These are phyloP conservation scores for Chaetodon trifascialis DNA, from an alignment of 2,113 vertebrate genomes.

Conservation along the genomic window DNA sequence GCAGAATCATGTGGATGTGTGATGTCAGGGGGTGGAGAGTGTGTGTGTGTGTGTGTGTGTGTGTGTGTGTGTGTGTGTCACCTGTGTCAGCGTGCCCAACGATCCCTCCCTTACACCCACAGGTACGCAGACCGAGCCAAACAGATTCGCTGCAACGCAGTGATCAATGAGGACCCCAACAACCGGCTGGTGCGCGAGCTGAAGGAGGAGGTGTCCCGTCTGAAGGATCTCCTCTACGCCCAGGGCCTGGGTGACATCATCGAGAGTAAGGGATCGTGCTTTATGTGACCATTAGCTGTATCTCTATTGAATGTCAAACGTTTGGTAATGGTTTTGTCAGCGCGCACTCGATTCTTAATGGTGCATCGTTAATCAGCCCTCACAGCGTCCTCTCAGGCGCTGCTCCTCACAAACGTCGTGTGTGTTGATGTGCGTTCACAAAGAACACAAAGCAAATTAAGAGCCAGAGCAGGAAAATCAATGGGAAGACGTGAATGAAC, in stretches of 20 bases:
- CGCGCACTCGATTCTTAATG: background rate
- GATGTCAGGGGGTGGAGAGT: background rate
- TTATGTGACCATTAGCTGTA: background rate
- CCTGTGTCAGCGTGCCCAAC: constrained; percentile 1
- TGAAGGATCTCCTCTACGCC: constrained; percentile 92
- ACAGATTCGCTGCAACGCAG: constrained; percentile 96
- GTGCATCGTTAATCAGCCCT: background rate
- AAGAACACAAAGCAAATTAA: background rate
- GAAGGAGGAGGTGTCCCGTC: constrained; percentile 95
- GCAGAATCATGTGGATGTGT: constrained; percentile 20
- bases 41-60: no score
- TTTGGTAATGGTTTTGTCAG: constrained; percentile 8
- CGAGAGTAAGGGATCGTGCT: constrained; percentile 88
- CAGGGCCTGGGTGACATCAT: constrained; percentile 98
- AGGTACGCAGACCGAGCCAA: constrained; percentile 98
- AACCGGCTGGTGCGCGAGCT: constrained; percentile 96
- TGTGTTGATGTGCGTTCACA: constrained; percentile 1
- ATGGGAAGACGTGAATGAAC: constrained; percentile 15
- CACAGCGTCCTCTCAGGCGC: background rate
- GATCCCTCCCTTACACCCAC: constrained; percentile 8
- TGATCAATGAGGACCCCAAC: constrained; percentile 98
- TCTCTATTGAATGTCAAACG: background rate
- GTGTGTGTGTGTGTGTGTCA: constrained; percentile 9
- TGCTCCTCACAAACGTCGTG: background rate
- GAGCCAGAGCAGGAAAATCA: constrained; percentile 8